A percentile compares a stretch with the other conserved stretches of the same genome.
These are phyloP conservation scores for Larimichthys crocea DNA, from an alignment of 2,113 vertebrate genomes.

Conservation along the genomic window DNA sequence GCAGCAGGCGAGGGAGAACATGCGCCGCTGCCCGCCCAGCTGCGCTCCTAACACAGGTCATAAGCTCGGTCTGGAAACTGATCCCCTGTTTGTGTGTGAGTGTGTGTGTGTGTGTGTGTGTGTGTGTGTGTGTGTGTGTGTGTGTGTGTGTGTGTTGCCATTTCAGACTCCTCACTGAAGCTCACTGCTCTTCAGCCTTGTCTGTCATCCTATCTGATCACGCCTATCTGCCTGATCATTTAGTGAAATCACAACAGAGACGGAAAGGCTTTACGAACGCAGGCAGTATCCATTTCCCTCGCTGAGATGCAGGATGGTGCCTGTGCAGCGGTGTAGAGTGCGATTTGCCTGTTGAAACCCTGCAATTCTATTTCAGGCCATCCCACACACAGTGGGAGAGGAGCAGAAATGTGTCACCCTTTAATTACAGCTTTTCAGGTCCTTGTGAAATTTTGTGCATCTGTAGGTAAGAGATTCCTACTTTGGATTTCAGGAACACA, in stretches of 20 bases:
- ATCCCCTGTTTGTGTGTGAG: slow-evolving; percentile 14
- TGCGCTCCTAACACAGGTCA: slow-evolving; percentile 51
- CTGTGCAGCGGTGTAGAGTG: slow-evolving; percentile 55
- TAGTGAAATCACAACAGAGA: slow-evolving; percentile 33
- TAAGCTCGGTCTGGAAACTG: slow-evolving; percentile 23
- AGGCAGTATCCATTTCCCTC: slow-evolving; percentile 50
- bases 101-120: slow-evolving; percentile 3
- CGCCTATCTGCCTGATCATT: slow-evolving; percentile 40
- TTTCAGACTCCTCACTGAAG: slow-evolving; percentile 14
- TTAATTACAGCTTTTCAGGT: slow-evolving; percentile 83
- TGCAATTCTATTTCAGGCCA: slow-evolving; percentile 82
- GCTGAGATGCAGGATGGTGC: slow-evolving; percentile 44
- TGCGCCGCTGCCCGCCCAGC: slow-evolving; percentile 26
- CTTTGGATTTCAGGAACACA: slow-evolving; percentile 75
- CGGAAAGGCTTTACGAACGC: not conserved
- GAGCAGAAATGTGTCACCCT: slow-evolving; percentile 82
- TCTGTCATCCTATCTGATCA: slow-evolving; percentile 39
- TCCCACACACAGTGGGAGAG: slow-evolving; percentile 82
- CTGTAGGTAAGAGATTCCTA: slow-evolving; percentile 75
- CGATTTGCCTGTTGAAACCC: slow-evolving; percentile 75
- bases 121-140: slow-evolving; percentile 2
- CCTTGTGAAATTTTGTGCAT: slow-evolving; percentile 74
- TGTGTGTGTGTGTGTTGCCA: slow-evolving; percentile 17
- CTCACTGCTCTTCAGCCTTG: not conserved
- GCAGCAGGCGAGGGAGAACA: slow-evolving; percentile 25